phyloP scores from a whole-genome alignment of 2,888 invertebrate genomes.

The Yponomeuta plumbellus region DNA sequence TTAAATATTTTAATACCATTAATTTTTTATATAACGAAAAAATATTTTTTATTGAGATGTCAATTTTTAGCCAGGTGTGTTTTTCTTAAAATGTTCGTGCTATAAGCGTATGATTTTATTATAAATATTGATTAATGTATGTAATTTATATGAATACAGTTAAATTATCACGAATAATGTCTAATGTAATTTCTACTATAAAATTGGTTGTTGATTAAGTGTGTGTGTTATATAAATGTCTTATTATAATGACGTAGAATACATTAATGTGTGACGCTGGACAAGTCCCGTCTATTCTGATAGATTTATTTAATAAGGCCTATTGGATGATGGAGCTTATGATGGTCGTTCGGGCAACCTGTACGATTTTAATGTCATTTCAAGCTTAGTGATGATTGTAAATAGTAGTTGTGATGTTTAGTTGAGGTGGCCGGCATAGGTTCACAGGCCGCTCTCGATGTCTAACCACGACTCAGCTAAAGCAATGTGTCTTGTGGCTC shows the following conservation, averaged over 20 bases:
- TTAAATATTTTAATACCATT: conserved; percentile 15
- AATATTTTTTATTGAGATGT: conserved; percentile 41
- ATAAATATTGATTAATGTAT: conserved; percentile 31
- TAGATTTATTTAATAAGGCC: not conserved
- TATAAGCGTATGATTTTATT: conserved; percentile 68
- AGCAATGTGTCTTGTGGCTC: not conserved
- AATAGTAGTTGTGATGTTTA: conserved; percentile 2
- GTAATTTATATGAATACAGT: not conserved
- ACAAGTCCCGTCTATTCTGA: not conserved
- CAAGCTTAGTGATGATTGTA: not conserved
- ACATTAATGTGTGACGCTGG: not conserved
- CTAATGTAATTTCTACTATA: conserved; percentile 32
- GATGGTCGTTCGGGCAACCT: not conserved
- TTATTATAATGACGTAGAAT: conserved; percentile 5
- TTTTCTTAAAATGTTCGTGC: conserved; percentile 54
- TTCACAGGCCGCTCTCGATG: not conserved
- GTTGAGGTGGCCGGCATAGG: not conserved
- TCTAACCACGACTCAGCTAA: not conserved
- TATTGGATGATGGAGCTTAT: conserved; percentile 8
- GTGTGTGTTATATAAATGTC: conserved; percentile 30
- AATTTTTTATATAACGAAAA: conserved; percentile 16
- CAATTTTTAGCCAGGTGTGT: conserved; percentile 28
- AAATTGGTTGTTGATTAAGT: conserved; percentile 34
- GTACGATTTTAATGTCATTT: not conserved
- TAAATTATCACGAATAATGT: not conserved